Evolutionary conservation across 2,113 vertebrate species (phyloP).

Genomic region (Morone chrysops): DNA sequence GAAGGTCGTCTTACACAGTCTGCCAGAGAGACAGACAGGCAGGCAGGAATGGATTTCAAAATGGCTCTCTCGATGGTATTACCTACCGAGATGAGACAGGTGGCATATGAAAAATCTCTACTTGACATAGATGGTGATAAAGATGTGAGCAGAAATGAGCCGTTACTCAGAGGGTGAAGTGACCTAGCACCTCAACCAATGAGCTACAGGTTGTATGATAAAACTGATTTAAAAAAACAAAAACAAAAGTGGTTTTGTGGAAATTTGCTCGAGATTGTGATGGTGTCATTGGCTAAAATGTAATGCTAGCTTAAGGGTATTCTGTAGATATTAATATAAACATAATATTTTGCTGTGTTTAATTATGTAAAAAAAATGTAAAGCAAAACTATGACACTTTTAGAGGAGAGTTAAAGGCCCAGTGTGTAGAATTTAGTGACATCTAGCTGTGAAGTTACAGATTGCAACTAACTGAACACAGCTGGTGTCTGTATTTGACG

Average conservation of each 20-base stretch:
- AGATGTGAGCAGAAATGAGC: slow-evolving; percentile 34
- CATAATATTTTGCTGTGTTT: background rate
- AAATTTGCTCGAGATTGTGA: background rate
- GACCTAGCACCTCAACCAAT: slow-evolving; percentile 24
- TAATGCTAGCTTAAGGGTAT: background rate
- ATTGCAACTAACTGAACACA: too few relatives aligned
- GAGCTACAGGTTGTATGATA: background rate
- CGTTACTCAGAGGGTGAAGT: slow-evolving; percentile 5
- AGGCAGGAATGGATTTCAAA: slow-evolving; percentile 34
- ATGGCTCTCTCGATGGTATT: slow-evolving; percentile 30
- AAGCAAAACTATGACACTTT: background rate
- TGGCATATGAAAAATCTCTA: slow-evolving; percentile 46
- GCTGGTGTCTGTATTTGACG: too few relatives aligned
- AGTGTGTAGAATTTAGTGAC: too few relatives aligned
- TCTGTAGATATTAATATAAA: background rate
- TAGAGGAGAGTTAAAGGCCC: background rate
- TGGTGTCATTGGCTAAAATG: background rate
- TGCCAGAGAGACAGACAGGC: slow-evolving; percentile 9
- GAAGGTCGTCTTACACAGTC: slow-evolving; percentile 23
- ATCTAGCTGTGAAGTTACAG: too few relatives aligned
- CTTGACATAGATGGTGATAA: slow-evolving; percentile 69
- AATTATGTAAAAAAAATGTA: background rate
- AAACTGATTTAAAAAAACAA: background rate
- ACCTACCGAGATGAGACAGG: slow-evolving; percentile 38
- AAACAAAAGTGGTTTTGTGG: background rate